A percentile compares a stretch with the other conserved stretches of the same genome.
Conservation (phyloP, 2,888 invertebrate genomes). For the Pristionchus mayeri region DNA sequence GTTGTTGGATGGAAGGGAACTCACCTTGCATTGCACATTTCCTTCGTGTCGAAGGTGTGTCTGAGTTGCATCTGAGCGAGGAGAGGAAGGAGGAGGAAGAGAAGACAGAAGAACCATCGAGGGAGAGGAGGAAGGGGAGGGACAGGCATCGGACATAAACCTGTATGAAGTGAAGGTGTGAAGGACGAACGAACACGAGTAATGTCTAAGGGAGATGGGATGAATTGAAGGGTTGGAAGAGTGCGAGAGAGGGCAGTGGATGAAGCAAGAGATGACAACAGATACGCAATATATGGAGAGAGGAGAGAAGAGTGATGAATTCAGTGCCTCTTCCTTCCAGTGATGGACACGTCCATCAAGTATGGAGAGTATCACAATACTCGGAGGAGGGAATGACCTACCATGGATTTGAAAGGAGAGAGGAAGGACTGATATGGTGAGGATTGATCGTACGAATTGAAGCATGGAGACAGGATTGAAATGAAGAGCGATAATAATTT, state of each 20-base stretch:
- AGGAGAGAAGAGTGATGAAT: conserved; percentile 41
- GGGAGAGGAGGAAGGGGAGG: neutral
- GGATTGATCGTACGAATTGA: neutral
- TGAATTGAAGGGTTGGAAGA: neutral
- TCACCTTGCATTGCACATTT: conserved; percentile 41
- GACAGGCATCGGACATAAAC: conserved; percentile 25
- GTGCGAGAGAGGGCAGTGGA: neutral
- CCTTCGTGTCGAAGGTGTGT: conserved; percentile 39
- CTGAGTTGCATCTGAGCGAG: neutral
- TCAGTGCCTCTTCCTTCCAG: conserved; percentile 36
- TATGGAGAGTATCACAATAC: conserved; percentile 31
- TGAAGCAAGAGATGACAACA: conserved; percentile 32
- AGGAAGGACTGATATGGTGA: neutral
- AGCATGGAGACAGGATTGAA: too few species aligned
- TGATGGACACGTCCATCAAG: conserved; percentile 37
- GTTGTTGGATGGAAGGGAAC: neutral
- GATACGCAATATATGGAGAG: conserved; percentile 28
- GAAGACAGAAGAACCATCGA: neutral
- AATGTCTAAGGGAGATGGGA: neutral
- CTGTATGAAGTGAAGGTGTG: neutral
- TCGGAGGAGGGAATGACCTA: conserved; percentile 8
- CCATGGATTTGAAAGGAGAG: neutral
- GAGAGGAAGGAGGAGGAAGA: neutral
- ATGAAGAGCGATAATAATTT: neutral
- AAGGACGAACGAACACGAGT: neutral